Evolutionary conservation across 1,140 invertebrate genomes (phyloP).

Genomic region (Dolichoris vasculosae): DNA sequence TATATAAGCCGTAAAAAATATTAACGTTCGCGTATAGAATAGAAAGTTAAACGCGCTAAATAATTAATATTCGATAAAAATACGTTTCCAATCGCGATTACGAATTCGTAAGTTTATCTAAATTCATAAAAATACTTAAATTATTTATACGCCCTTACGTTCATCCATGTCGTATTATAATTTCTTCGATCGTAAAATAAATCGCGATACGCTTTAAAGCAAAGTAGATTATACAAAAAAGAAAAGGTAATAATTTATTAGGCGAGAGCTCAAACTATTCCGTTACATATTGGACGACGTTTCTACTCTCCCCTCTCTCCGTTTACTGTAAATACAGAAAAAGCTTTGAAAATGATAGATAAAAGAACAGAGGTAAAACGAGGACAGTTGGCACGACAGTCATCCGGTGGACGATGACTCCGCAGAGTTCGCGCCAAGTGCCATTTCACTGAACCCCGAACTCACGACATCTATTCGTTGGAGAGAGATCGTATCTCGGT

Average conservation of each 20-base stretch:
- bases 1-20: neutral
- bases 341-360: neutral
- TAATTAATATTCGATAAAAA: neutral
- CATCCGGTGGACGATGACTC: slow-evolving; percentile 58
- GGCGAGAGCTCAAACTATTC: neutral
- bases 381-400: slow-evolving; percentile 36
- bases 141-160: neutral
- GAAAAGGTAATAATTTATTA: neutral
- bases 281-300: neutral
- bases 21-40: neutral
- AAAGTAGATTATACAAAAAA: neutral
- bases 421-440: slow-evolving; percentile 58
- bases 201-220: neutral
- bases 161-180: neutral
- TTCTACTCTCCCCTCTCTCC: neutral
- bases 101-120: neutral
- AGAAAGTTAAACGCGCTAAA: neutral
- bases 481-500: slow-evolving; percentile 60
- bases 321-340: neutral
- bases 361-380: neutral
- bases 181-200: neutral
- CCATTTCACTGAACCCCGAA: slow-evolving; percentile 59
- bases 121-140: neutral
- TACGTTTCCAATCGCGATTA: neutral
- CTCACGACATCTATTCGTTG: slow-evolving; percentile 57